These are phyloP conservation scores for Mamestra configurata DNA, from an alignment of 1,140 invertebrate genomes.

Conservation along the genomic window DNA sequence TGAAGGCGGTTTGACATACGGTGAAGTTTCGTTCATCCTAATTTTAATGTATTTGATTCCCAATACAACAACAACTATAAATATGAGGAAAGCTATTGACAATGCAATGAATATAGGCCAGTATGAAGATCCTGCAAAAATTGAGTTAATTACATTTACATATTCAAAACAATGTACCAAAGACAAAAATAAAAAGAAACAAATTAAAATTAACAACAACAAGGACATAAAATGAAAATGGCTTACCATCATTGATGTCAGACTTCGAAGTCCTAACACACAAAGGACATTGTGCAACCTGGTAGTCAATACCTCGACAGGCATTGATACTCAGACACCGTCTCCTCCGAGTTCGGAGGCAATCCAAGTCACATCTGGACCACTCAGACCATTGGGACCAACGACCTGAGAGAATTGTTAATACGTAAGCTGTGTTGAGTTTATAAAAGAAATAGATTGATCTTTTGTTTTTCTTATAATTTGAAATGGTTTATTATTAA, in stretches of 20 bases:
- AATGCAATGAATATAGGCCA: slow-evolving; percentile 80
- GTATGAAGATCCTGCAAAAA: slow-evolving; percentile 73
- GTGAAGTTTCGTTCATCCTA: slow-evolving; percentile 79
- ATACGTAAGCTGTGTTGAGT: too few species aligned
- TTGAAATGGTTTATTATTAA: too few species aligned
- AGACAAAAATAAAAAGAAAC: background rate
- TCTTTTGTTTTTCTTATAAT: too few species aligned
- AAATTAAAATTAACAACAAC: background rate
- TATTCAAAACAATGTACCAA: too few species aligned
- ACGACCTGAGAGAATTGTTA: slow-evolving; percentile 77
- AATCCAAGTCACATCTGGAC: slow-evolving; percentile 95
- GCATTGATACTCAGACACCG: slow-evolving; percentile 91
- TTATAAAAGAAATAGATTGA: background rate
- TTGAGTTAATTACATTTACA: too few species aligned
- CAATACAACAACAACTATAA: slow-evolving; percentile 78
- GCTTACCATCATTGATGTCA: slow-evolving; percentile 75
- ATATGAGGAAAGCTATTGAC: slow-evolving; percentile 80
- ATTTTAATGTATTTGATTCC: slow-evolving; percentile 84
- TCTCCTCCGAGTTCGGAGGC: slow-evolving; percentile 93
- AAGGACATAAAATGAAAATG: background rate
- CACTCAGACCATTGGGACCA: slow-evolving; percentile 97
- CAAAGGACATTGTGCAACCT: slow-evolving; percentile 79
- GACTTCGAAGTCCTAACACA: slow-evolving; percentile 83
- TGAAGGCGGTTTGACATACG: slow-evolving; percentile 81
- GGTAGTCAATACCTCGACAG: slow-evolving; percentile 81